phyloP scores from a whole-genome alignment of 2,113 vertebrate species.

The Callipepla squamata region DNA sequence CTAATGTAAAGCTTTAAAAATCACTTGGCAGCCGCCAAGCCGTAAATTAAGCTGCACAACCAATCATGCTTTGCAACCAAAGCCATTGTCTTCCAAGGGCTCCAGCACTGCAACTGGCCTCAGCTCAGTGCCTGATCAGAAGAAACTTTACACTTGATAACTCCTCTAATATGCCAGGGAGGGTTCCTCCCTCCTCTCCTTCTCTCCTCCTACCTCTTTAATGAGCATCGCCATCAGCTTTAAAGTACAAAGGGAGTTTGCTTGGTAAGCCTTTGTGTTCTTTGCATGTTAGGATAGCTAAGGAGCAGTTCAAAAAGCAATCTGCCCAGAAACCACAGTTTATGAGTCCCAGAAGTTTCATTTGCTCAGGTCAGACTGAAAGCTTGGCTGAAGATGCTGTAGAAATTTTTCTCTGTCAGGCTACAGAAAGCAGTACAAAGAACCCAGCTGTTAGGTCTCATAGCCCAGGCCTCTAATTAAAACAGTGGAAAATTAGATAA shows the following conservation, averaged over 20 bases:
- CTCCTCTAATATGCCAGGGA: not conserved
- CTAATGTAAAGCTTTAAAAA: slow-evolving; percentile 29
- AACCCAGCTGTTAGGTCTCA: slow-evolving; percentile 95
- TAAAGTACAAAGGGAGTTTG: slow-evolving; percentile 76
- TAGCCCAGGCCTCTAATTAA: slow-evolving; percentile 96
- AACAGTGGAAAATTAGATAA: slow-evolving; percentile 99
- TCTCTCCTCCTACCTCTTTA: slow-evolving; percentile 17
- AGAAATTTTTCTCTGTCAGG: slow-evolving; percentile 97
- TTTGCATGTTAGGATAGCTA: slow-evolving; percentile 58
- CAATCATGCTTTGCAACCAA: not conserved
- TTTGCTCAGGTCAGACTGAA: slow-evolving; percentile 80
- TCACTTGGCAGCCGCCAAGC: slow-evolving; percentile 31
- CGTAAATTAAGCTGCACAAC: slow-evolving; percentile 42
- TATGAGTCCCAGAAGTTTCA: slow-evolving; percentile 81
- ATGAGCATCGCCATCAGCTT: slow-evolving; percentile 62
- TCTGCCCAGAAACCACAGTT: slow-evolving; percentile 81
- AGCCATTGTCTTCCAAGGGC: slow-evolving; percentile 8
- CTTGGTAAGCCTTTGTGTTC: slow-evolving; percentile 71
- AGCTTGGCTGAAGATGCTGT: slow-evolving; percentile 84
- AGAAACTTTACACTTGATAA: slow-evolving; percentile 27
- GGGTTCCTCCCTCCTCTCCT: not conserved
- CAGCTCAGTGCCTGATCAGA: not conserved
- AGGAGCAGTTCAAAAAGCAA: slow-evolving; percentile 75
- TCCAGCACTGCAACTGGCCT: not conserved
- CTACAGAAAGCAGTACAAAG: slow-evolving; percentile 90